phyloP scores from a whole-genome alignment of 1,140 invertebrate genomes.

The Apis laboriosa region DNA sequence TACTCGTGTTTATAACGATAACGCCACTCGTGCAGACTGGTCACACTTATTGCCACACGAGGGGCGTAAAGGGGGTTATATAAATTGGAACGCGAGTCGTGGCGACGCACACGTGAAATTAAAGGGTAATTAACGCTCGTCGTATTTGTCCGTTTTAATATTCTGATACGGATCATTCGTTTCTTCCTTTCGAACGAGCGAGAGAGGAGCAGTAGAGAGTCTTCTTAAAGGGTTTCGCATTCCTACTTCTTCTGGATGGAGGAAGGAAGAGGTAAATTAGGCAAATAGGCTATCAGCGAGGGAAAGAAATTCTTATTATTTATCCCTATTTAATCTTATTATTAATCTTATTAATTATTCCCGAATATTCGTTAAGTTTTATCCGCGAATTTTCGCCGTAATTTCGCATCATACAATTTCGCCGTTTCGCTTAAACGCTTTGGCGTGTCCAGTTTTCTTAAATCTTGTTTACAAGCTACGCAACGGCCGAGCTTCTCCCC shows the following conservation, averaged over 20 bases:
- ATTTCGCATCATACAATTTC: constrained; percentile 14
- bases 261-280: background rate
- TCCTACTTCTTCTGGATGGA: too few relatives aligned
- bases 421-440: constrained; percentile 14
- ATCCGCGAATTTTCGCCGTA: constrained; percentile 15
- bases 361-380: background rate
- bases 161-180: background rate
- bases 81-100: constrained; percentile 27
- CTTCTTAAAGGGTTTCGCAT: background rate
- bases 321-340: too few relatives aligned
- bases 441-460: constrained; percentile 17
- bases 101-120: constrained; percentile 28
- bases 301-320: background rate
- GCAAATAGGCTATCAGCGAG: constrained; percentile 23
- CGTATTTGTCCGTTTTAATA: background rate
- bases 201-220: background rate
- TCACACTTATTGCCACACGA: constrained; percentile 50
- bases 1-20: constrained; percentile 51
- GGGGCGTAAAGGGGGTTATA: constrained; percentile 19
- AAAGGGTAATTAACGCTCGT: constrained; percentile 37
- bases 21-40: constrained; percentile 31
- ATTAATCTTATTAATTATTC: background rate
- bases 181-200: background rate
- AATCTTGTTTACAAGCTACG: constrained; percentile 28
- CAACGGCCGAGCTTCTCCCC: constrained; percentile 5